These are phyloP conservation scores for Norana najaformis DNA, from an alignment of 2,888 invertebrate genomes.

Conservation along the genomic window DNA sequence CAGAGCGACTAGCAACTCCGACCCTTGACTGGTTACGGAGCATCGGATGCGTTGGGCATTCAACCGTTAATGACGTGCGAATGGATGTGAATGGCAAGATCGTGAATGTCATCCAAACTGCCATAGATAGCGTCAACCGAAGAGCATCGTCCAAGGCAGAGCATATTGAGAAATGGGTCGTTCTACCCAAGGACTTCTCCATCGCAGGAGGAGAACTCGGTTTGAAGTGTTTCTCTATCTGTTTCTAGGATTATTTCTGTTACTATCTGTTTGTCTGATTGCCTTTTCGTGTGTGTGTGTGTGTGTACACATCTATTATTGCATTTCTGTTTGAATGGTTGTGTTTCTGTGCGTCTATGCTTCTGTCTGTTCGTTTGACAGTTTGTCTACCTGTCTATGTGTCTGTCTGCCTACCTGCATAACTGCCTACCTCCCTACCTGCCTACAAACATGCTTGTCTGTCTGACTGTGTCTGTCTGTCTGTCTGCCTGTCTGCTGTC, in stretches of 20 bases:
- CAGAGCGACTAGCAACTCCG: not conserved
- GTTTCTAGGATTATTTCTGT: too few relatives aligned
- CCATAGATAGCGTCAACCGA: constrained; percentile 74
- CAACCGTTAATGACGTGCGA: constrained; percentile 70
- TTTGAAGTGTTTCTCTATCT: not conserved
- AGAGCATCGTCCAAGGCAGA: constrained; percentile 84
- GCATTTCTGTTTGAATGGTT: too few relatives aligned
- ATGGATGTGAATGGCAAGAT: constrained; percentile 61
- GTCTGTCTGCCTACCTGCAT: too few relatives aligned
- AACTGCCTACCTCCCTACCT: too few relatives aligned
- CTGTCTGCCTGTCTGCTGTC: too few relatives aligned
- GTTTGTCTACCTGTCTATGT: not conserved
- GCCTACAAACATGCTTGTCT: too few relatives aligned
- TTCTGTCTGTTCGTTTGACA: not conserved
- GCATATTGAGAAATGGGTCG: constrained; percentile 81
- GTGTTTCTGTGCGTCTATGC: not conserved
- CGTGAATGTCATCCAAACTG: constrained; percentile 75
- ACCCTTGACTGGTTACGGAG: not conserved
- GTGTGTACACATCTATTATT: not conserved
- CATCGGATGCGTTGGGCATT: not conserved
- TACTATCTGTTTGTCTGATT: too few relatives aligned
- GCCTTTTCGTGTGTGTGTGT: not conserved
- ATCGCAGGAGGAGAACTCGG: not conserved
- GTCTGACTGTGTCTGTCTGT: too few relatives aligned
- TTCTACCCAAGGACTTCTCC: constrained; percentile 84